phyloP scores from a whole-genome alignment of 92 coral and sea anemone genomes.

The Plumapathes pennacea region DNA sequence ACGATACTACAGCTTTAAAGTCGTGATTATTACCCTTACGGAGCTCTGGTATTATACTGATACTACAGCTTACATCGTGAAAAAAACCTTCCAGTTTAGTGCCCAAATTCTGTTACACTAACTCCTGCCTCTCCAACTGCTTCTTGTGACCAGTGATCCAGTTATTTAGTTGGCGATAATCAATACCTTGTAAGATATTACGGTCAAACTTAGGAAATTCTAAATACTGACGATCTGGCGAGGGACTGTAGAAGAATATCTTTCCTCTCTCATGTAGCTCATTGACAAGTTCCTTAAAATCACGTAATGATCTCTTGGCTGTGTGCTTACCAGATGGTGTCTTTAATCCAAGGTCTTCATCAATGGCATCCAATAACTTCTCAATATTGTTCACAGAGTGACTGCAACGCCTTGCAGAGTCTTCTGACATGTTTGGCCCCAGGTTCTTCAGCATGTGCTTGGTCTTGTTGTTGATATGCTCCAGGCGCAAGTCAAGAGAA shows the following conservation, averaged over 20 bases:
- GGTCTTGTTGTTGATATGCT: constrained; percentile 33
- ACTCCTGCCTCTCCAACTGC: no score
- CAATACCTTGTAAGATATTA: constrained; percentile 13
- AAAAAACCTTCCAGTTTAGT: no score
- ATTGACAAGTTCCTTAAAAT: constrained; percentile 47
- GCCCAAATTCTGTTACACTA: no score
- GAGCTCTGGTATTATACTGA: no score
- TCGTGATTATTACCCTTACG: no score
- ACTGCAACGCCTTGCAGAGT: constrained; percentile 51
- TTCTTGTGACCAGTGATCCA: constrained; percentile 40
- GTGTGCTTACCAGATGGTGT: constrained; percentile 58
- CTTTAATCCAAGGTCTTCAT: constrained; percentile 20
- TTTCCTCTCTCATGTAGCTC: constrained; percentile 46
- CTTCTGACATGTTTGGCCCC: constrained; percentile 39
- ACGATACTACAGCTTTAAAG: no score
- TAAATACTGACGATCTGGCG: constrained; percentile 13
- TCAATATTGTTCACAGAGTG: constrained; percentile 38
- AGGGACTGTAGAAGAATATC: constrained; percentile 14
- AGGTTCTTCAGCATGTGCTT: constrained; percentile 53
- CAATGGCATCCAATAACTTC: constrained; percentile 44
- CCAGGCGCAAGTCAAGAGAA: constrained; percentile 55
- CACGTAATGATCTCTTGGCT: constrained; percentile 20
- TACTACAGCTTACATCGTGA: no score
- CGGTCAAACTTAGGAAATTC: constrained; percentile 26
- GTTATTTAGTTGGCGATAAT: constrained; percentile 29